These are phyloP conservation scores for Drosophila littoralis DNA, from an alignment of 1,140 invertebrate genomes.

Conservation along the genomic window DNA sequence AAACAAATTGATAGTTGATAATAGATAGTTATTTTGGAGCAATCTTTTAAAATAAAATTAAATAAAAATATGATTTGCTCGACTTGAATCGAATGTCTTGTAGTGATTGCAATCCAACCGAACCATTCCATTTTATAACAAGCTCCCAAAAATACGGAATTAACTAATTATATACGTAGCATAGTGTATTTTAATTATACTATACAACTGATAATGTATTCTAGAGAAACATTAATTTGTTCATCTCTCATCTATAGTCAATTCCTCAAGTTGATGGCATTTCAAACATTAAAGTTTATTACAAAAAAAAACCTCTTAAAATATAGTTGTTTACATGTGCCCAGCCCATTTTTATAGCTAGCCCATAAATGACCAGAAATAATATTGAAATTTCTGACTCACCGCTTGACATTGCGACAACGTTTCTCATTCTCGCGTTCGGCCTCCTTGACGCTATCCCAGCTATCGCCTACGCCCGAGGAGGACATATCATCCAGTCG, in stretches of 20 bases:
- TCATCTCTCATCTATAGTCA: no score
- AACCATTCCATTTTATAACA: background rate
- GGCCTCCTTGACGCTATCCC: constrained; percentile 84
- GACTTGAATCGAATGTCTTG: no score
- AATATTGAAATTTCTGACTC: constrained; percentile 40
- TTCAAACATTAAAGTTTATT: no score
- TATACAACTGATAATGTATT: no score
- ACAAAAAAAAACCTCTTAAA: no score
- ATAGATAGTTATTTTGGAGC: no score
- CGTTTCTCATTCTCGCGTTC: constrained; percentile 70
- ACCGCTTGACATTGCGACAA: constrained; percentile 77
- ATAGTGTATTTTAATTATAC: background rate
- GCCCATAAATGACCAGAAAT: background rate
- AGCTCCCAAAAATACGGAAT: background rate
- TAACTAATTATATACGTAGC: background rate
- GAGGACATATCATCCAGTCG: constrained; percentile 83
- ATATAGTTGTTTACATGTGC: no score
- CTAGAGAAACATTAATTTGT: no score
- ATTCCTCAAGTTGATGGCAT: no score
- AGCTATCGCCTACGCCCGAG: constrained; percentile 83
- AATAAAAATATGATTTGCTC: no score
- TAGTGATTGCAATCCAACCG: background rate
- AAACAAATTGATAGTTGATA: no score
- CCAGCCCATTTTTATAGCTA: background rate
- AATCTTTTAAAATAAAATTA: no score